These are phyloP conservation scores for Phaethornis superciliosus DNA, from an alignment of 2,113 vertebrate genomes.

Conservation along the genomic window DNA sequence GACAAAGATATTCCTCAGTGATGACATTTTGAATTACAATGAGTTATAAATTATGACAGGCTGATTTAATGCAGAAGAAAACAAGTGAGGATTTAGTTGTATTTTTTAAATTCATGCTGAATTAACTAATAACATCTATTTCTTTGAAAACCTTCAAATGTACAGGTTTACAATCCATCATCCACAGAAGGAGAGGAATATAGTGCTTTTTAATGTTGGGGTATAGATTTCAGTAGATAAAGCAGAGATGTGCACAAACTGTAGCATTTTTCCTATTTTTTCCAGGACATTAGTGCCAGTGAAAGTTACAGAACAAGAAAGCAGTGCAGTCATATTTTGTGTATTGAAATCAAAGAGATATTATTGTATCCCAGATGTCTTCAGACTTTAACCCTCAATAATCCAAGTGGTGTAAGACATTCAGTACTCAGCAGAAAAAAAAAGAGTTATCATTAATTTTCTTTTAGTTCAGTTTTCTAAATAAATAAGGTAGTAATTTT, in stretches of 20 bases:
- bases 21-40: conserved; percentile 48
- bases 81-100: not conserved
- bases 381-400: not conserved
- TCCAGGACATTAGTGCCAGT: not conserved
- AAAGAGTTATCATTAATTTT: not conserved
- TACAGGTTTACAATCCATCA: conserved; percentile 3
- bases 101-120: not conserved
- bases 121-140: not conserved
- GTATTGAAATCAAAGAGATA: not conserved
- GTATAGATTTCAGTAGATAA: not conserved
- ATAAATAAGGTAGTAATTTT: not conserved
- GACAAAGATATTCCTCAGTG: conserved; percentile 2
- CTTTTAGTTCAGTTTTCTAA: not conserved
- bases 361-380: not conserved
- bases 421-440: not conserved
- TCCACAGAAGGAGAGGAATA: not conserved
- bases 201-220: not conserved
- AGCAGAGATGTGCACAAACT: not conserved
- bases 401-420: not conserved
- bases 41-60: not conserved
- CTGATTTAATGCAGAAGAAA: conserved; percentile 17
- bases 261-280: not conserved
- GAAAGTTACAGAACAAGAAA: not conserved
- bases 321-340: not conserved
- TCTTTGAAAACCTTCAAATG: conserved; percentile 8